Evolutionary conservation across 2,113 vertebrate genomes (phyloP), one percentile per base, ranked within the genome.

Genomic region (Podarcis raffonei): DNA sequence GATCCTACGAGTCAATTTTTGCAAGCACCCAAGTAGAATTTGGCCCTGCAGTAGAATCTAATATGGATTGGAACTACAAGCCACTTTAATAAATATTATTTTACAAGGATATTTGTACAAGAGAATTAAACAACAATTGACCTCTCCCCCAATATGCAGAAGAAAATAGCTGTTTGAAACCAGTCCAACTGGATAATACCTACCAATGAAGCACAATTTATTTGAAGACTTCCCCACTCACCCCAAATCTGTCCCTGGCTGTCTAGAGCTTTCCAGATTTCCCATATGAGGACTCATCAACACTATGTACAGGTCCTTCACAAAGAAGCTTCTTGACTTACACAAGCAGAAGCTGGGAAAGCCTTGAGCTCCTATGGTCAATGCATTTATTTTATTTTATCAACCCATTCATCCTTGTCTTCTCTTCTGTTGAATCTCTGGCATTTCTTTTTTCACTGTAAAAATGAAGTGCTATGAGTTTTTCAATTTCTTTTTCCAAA

Each of bases 321-420:
- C 25, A 72, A 25, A n/a, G 62, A 53, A 87, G 11, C 57, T 32
- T 9, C 48, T 71, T 69, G 48, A 53, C 69, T 7, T 68, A 39
- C 18, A 66, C 9, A 32, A 68, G 30, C n/a, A 68, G 59, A n/a
- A 69, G 48, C 2, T 75, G 16, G 15, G 1, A 2, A 2, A 18
- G 2, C 35, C 1, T 6, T 37, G 32, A 8, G 1, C 27, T 72
- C 22, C 23, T 53, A 6, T 6, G 20, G 0, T 68, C 3, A 1
- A 1, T 27, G 85, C 87, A 39, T 71, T 20, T 83, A 32, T 82
- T 65, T 57, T 23, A 25, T 72, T 42, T 71, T 72, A 81, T 68
- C 16, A 89, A n/a, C 16, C 32, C 62, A 18, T 83, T 71, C 30
- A 71, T 62, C 15, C 65, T 69, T 83, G 13, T 42, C 69, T 39